phyloP scores from a whole-genome alignment of 2,113 vertebrate genomes.

The Centropus unirufus region DNA sequence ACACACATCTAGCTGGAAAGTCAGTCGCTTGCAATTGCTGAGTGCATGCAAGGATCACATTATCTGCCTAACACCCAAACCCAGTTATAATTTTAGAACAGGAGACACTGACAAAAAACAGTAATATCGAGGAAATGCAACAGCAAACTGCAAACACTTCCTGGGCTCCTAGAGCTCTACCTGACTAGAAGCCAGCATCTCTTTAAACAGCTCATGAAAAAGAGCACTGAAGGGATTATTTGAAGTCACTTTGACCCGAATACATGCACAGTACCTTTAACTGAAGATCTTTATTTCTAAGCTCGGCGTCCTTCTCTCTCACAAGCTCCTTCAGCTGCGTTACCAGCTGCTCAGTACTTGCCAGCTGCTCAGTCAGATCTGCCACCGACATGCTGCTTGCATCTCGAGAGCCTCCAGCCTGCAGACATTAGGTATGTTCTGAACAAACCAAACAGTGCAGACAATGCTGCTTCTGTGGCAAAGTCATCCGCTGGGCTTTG shows the following conservation, averaged over 20 bases:
- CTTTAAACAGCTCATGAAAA: background rate
- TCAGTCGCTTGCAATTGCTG: background rate
- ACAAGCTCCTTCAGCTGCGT: constrained; percentile 87
- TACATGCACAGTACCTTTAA: constrained; percentile 78
- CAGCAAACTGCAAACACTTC: background rate
- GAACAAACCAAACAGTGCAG: background rate
- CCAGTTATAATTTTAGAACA: background rate
- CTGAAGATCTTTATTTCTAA: constrained; percentile 82
- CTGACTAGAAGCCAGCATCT: no score
- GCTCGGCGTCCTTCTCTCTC: constrained; percentile 84
- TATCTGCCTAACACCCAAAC: background rate
- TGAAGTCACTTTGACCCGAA: background rate
- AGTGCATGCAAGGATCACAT: background rate
- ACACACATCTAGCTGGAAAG: background rate
- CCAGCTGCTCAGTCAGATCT: constrained; percentile 83
- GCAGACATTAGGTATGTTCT: background rate
- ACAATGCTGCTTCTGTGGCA: background rate
- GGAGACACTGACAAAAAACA: background rate
- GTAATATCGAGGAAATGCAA: background rate
- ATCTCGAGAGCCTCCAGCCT: constrained; percentile 71
- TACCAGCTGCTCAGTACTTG: constrained; percentile 84
- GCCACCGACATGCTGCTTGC: constrained; percentile 38
- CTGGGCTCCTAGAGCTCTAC: background rate
- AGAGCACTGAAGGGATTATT: background rate
- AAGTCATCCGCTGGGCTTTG: background rate